phyloP scores from a whole-genome alignment of 2,797 vertebrate genomes.

The Nyctalus aviator region DNA sequence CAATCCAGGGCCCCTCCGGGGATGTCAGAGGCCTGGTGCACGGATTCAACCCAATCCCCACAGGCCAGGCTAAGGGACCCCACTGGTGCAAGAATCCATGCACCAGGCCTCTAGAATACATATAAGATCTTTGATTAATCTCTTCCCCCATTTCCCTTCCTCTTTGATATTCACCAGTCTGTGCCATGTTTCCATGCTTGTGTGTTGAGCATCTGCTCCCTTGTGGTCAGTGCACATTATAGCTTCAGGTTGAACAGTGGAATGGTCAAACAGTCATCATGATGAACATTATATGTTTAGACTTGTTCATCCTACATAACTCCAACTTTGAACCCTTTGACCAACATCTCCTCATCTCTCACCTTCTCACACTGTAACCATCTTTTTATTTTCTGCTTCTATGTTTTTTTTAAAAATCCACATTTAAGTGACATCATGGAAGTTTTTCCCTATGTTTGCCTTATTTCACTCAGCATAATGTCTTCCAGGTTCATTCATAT shows the following conservation, averaged over 20 bases:
- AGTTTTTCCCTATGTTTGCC: not conserved
- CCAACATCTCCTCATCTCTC: not conserved
- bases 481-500: not conserved
- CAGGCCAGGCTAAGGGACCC: too few species aligned
- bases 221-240: too few species aligned
- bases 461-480: not conserved
- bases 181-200: too few species aligned
- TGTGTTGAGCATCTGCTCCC: rapidly evolving
- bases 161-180: too few species aligned
- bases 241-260: too few species aligned
- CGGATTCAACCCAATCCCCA: too few species aligned
- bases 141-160: too few species aligned
- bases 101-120: too few species aligned
- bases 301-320: not conserved
- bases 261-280: not conserved
- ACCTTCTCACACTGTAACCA: not conserved
- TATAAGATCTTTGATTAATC: too few species aligned
- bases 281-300: not conserved
- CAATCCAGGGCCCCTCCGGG: too few species aligned
- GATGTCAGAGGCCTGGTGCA: too few species aligned
- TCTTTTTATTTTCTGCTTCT: not conserved
- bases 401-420: not conserved
- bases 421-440: not conserved
- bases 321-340: not conserved
- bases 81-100: too few species aligned